phyloP scores from a whole-genome alignment of 2,113 vertebrate species.

The Plecotus auritus region DNA sequence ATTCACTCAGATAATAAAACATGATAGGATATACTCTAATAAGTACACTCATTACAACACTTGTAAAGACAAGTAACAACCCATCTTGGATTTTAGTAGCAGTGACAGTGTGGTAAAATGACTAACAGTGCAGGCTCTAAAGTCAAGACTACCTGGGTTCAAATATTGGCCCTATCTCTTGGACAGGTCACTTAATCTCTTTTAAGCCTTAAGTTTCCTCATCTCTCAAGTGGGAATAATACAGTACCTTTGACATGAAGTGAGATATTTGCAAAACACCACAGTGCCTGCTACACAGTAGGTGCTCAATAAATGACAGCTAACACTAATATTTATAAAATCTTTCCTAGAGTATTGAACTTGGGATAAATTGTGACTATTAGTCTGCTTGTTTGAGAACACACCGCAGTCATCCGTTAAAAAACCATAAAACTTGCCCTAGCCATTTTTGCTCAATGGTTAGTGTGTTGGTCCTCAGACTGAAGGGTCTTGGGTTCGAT shows the following conservation, averaged over 20 bases:
- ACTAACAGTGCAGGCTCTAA: not conserved
- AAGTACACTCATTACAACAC: not conserved
- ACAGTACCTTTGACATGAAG: not conserved
- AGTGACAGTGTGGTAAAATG: not conserved
- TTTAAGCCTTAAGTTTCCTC: not conserved
- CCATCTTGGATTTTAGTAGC: not conserved
- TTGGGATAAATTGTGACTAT: not conserved
- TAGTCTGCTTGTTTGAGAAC: not conserved
- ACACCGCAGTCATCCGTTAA: not conserved
- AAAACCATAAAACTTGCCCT: not conserved
- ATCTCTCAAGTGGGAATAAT: not conserved
- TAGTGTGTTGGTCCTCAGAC: too few relatives aligned
- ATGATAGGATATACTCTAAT: not conserved
- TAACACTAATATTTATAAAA: not conserved
- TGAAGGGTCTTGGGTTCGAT: too few relatives aligned
- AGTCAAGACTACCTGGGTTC: not conserved
- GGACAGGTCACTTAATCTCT: not conserved
- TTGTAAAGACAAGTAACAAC: not conserved
- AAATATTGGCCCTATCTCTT: not conserved
- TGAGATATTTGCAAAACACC: not conserved
- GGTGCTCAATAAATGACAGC: not conserved
- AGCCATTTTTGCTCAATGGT: too few relatives aligned
- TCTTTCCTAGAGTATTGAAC: not conserved
- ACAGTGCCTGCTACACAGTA: not conserved
- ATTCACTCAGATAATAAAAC: conserved; percentile 12